Percentiles rank a stretch among this genome's conserved stretches.
phyloP scores from a whole-genome alignment of 2,113 vertebrate species.

The Natator depressus region DNA sequence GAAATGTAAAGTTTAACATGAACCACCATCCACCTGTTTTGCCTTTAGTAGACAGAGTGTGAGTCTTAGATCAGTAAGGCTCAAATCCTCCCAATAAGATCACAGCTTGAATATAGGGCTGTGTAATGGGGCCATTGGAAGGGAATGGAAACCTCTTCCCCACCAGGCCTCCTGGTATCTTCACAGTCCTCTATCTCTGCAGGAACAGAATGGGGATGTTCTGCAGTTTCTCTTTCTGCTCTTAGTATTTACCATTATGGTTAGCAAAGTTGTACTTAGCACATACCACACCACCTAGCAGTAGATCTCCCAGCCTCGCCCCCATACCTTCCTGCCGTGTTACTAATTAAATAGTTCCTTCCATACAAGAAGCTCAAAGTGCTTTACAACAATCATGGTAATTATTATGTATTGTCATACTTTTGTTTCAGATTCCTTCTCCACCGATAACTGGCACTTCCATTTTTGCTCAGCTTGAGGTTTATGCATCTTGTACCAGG shows the following conservation, averaged over 20 bases:
- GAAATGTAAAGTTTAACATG: neutral
- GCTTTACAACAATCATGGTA: neutral
- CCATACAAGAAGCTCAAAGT: neutral
- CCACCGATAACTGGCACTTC: neutral
- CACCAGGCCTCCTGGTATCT: neutral
- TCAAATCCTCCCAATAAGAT: neutral
- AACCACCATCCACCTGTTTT: neutral
- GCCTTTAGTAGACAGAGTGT: neutral
- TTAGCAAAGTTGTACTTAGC: neutral
- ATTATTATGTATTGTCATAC: neutral
- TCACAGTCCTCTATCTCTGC: neutral
- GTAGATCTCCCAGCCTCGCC: neutral
- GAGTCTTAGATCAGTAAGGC: neutral
- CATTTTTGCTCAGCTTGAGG: neutral
- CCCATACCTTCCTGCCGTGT: neutral
- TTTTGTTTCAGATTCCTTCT: neutral
- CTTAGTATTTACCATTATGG: neutral
- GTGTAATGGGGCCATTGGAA: neutral
- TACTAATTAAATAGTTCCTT: neutral
- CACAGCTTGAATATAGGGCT: neutral
- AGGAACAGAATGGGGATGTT: neutral
- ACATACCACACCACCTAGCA: neutral
- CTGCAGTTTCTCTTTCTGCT: neutral
- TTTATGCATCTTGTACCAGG: neutral
- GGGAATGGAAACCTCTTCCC: neutral